These are phyloP conservation scores for Pachycephus smyrnensis DNA, from an alignment of 2,888 invertebrate genomes.

Conservation along the genomic window DNA sequence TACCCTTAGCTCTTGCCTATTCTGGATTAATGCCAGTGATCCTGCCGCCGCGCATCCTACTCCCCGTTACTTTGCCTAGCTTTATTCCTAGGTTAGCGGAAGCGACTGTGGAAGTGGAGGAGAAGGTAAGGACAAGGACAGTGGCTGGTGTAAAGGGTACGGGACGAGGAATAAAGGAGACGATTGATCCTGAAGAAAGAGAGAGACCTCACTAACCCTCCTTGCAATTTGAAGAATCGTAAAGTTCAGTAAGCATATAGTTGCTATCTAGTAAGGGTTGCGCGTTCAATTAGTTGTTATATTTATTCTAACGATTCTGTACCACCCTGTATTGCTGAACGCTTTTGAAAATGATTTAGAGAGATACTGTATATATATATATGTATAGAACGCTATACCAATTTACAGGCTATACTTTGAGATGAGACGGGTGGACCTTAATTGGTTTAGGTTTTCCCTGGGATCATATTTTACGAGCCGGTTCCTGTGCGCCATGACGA, in stretches of 20 bases:
- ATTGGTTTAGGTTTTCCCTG: slow-evolving; percentile 38
- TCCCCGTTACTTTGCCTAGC: neutral
- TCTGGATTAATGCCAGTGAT: slow-evolving; percentile 59
- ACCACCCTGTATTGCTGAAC: too few species aligned
- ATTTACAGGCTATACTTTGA: slow-evolving; percentile 23
- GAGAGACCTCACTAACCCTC: neutral
- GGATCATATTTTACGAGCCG: slow-evolving; percentile 34
- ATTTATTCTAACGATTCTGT: too few species aligned
- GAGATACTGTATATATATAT: neutral
- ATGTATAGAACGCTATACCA: slow-evolving; percentile 1
- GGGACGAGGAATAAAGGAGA: neutral
- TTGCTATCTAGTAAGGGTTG: neutral
- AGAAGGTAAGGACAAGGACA: neutral
- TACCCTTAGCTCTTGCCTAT: slow-evolving; percentile 48
- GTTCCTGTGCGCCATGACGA: slow-evolving; percentile 14
- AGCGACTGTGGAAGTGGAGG: neutral
- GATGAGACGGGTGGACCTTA: slow-evolving; percentile 22
- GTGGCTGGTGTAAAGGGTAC: neutral
- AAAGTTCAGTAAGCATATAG: neutral
- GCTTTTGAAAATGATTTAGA: too few species aligned
- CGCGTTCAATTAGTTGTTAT: neutral
- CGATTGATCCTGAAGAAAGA: neutral
- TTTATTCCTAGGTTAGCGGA: neutral
- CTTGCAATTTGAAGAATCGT: neutral
- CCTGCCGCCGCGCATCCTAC: neutral